phyloP scores from a whole-genome alignment of 1,140 invertebrate species.

The Eulimnadia texana region DNA sequence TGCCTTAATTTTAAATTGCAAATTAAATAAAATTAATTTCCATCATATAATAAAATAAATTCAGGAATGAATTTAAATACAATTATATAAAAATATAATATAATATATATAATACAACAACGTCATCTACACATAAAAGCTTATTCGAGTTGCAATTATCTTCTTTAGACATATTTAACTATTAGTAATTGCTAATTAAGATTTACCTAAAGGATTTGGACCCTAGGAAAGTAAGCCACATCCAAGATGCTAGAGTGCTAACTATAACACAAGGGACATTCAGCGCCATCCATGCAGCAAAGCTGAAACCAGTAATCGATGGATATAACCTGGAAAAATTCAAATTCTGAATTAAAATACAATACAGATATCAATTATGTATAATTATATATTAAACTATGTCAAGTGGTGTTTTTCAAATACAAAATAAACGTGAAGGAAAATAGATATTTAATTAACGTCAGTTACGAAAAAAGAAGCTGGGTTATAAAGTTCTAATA shows the following conservation, averaged over 20 bases:
- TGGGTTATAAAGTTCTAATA: background rate
- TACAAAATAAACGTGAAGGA: background rate
- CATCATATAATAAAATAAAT: slow-evolving; percentile 25
- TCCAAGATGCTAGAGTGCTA: slow-evolving; percentile 52
- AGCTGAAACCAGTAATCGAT: slow-evolving; percentile 25
- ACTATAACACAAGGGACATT: slow-evolving; percentile 45
- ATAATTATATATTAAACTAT: too few species aligned
- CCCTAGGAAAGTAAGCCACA: slow-evolving; percentile 28
- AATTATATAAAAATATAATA: background rate
- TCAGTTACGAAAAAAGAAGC: too few species aligned
- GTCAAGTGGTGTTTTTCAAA: too few species aligned
- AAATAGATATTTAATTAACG: slow-evolving; percentile 11
- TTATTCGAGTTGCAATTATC: slow-evolving; percentile 18
- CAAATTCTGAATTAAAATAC: background rate
- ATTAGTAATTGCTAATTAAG: background rate
- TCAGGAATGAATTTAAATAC: slow-evolving; percentile 33
- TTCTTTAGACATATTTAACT: background rate
- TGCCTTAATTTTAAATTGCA: too few species aligned
- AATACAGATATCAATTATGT: too few species aligned
- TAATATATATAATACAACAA: background rate
- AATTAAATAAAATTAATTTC: too few species aligned
- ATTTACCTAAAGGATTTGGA: background rate
- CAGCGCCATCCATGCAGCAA: slow-evolving; percentile 33
- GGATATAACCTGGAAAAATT: slow-evolving; percentile 16
- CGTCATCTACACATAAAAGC: background rate